Base-by-base conservation (phyloP, 1,140 invertebrate genomes). In the Cyphomyrmex costatus region DNA sequence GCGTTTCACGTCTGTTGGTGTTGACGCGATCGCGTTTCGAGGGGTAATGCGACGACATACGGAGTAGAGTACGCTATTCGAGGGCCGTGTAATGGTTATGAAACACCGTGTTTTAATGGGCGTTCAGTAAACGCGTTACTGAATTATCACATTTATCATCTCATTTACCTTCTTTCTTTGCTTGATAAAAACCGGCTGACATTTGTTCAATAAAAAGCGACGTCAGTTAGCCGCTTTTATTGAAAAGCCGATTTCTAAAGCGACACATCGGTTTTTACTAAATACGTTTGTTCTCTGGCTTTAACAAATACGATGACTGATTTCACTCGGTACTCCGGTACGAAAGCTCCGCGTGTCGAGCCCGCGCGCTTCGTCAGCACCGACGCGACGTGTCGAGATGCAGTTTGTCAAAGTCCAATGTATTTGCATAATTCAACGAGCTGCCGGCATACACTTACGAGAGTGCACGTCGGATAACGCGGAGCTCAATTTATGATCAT, bases 381-480 rank as follows among this genome's bases (percentile, higher is more conserved):
- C 79, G 51, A 73, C 79, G 53, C 79, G 51, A 73, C 79, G 53
- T 74, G 79, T 73, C 68, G 66, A 83, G 79, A 74, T 83, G 79
- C 79, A 60, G 79, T 83, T 83, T 83, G 68, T 83, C 79, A 83
- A 73, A 74, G 79, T 83, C 68, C 53, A 42, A 83, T 49, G 53
- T 74, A 83, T 83, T 74, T 83, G 79, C 79, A 83, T 83, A 83
- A 83, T 83, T 83, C 79, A 83, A 83, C 79, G 79, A 74, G 79
- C 53, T 61, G 79, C 68, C 36, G 68, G 68, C 36, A 10, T 82
- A 82, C 79, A 83, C 68, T 83, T 74, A 83, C 77, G 46, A 80
- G 77, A 80, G 46, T 42, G 77, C 63, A 80, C 79, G 66, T 73
- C 33, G 79, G 66, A 71, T 82, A 82, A 82, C 33, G 68, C 68